phyloP scores from a whole-genome alignment of 2,113 vertebrate species.

The Clarias magur region DNA sequence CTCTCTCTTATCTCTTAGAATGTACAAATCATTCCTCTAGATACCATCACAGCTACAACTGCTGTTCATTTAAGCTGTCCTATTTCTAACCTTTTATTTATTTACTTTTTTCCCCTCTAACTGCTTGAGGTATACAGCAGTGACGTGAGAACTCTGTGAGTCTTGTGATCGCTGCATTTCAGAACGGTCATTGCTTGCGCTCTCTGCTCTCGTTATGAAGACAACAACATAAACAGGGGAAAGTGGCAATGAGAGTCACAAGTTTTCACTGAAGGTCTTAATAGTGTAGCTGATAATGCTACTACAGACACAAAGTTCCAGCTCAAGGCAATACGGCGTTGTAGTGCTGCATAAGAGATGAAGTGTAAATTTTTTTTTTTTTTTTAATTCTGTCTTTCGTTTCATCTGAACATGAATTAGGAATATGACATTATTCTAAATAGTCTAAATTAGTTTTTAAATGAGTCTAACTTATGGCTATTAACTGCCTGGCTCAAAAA shows the following conservation, averaged over 20 bases:
- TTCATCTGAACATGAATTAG: background rate
- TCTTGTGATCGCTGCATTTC: conserved; percentile 63
- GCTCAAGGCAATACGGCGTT: background rate
- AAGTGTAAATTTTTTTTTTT: background rate
- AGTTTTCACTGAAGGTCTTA: conserved; percentile 46
- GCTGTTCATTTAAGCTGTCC: background rate
- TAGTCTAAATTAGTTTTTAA: too few species aligned
- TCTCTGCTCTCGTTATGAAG: conserved; percentile 48
- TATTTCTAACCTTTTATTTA: background rate
- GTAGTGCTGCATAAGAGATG: background rate
- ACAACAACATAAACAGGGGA: conserved; percentile 43
- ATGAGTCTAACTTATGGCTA: too few species aligned
- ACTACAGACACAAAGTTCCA: conserved; percentile 12
- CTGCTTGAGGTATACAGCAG: background rate
- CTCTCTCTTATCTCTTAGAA: background rate
- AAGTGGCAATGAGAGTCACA: conserved; percentile 63
- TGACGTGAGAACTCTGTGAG: conserved; percentile 10
- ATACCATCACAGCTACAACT: background rate
- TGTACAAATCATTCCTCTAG: background rate
- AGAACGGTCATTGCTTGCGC: conserved; percentile 56
- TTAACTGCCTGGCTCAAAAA: too few species aligned
- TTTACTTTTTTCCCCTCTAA: background rate
- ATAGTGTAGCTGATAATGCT: conserved; percentile 13
- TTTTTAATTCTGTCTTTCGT: background rate
- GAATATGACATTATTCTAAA: background rate